Base-by-base conservation (phyloP, 2,113 vertebrate genomes). In the Caranx melampygus region DNA sequence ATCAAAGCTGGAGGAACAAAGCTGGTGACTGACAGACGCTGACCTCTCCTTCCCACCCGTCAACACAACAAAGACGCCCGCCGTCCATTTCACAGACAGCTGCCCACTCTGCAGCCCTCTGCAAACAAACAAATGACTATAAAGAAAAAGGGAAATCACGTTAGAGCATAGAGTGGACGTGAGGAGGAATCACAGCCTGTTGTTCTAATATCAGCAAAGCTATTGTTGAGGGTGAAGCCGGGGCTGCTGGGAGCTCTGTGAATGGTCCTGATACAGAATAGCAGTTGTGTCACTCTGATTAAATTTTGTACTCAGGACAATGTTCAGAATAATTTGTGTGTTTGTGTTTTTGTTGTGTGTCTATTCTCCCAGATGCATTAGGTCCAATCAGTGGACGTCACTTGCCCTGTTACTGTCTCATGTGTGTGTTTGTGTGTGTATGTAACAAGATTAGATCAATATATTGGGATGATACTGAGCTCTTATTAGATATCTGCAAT, bases 81-180 rank as follows among this genome's bases (percentile, higher is more conserved):
- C 6, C 21, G 63, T 72, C 65, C 74, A 70, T 84, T 84, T 84
- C 68, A 75, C 79, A 77, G 84, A 62, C 92, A 92, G 89, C 87
- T 91, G 92, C 85, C n/a, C 63, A 75, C 31, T 79, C 72, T 8
- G 44, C 55, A 21, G 26, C 62, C 57, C 61, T 31, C 72, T 2
- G 33, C 70, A 62, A 33, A 21, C 80, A 83, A 68, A 74, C 70
- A 15, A 86, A 90, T 89, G 73, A 91, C 88, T 87, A 90, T 87
- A 86, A 81, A 89, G 86, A 87, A 89, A n/a, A 78, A 26, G 26
- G 82, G 3, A 87, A 93, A 93, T 92, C 79, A 58, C 4, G 82
- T 93, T 91, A 91, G 84, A 55, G 79, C 77, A 3, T 51, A 78
- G 78, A 80, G 79, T 47, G 74, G 69, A 84, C 20, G 68, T 59